A percentile compares a stretch with the other conserved stretches of the same genome.
phyloP scores from a whole-genome alignment of 2,113 vertebrate genomes.

The Thomomys bottae region DNA sequence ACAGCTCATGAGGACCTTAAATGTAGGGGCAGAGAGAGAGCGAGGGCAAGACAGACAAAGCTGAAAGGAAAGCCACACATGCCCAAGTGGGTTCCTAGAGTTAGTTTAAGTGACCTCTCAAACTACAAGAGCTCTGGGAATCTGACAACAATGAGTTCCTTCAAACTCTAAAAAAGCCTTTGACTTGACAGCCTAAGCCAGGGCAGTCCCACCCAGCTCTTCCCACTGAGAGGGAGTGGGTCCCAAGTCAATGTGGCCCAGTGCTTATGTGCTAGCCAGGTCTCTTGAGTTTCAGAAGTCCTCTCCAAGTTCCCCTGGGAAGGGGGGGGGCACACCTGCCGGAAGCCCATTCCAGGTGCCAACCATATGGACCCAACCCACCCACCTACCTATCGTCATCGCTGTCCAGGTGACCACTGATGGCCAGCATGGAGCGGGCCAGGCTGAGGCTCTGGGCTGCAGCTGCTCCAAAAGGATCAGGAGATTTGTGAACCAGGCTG shows the following conservation, averaged over 20 bases:
- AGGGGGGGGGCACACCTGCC: not conserved
- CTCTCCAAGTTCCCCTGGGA: not conserved
- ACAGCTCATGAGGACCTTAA: not conserved
- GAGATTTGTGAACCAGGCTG: slow-evolving; percentile 75
- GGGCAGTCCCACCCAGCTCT: slow-evolving; percentile 58
- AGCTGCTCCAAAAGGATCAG: slow-evolving; percentile 79
- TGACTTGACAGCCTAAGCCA: slow-evolving; percentile 31
- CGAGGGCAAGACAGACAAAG: not conserved
- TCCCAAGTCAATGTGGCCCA: not conserved
- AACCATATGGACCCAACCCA: not conserved
- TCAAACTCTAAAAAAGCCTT: slow-evolving; percentile 59
- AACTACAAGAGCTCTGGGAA: slow-evolving; percentile 68
- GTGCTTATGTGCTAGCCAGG: not conserved
- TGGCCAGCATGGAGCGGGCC: slow-evolving; percentile 88
- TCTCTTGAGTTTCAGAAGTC: not conserved
- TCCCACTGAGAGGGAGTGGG: slow-evolving; percentile 12
- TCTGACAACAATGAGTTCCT: slow-evolving; percentile 67
- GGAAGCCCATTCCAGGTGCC: not conserved
- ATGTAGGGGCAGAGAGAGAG: not conserved
- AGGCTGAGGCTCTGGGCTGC: slow-evolving; percentile 84
- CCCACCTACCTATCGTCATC: slow-evolving; percentile 85
- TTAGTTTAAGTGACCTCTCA: slow-evolving; percentile 57
- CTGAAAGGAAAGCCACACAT: not conserved
- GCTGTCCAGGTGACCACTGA: slow-evolving; percentile 83
- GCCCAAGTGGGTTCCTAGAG: slow-evolving; percentile 54